Base-by-base conservation (phyloP, 2,113 vertebrate species). In the Elephas maximus region DNA sequence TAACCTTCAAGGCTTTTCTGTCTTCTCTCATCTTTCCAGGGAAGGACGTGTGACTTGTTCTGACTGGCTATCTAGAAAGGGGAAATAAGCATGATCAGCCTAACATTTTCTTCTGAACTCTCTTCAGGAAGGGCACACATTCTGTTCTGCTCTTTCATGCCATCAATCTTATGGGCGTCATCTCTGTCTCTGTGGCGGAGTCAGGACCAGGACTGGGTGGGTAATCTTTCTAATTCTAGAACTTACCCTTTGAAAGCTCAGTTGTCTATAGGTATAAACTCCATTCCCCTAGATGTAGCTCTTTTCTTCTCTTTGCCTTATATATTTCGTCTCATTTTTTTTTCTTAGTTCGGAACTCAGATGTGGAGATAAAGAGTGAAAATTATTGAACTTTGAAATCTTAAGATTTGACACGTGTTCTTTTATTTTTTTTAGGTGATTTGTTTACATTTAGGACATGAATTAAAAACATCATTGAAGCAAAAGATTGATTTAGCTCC, bases 401-500 rank as follows among this genome's bases (percentile, higher is more conserved):
- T 30, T 2, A 37, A 24, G 20, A 92, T 37, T 71, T 83, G 51
- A 67, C 74, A 87, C 57, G 17, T 37, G 9, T 60, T 11, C n/a
- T 76, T 85, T 80, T 30, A 73, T 53, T 30, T 28, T 57, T 87
- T 79, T 90, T 53, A 65, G n/a, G 65, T 33, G 78, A n/a, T 12
- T 14, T 65, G 21, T 53, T 89, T 80, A 23, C 37, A 20, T 44
- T 73, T 85, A 80, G 44, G 37, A 65, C 24, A 62, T 53, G 41
- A 71, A 83, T 73, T 78, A 44, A 17, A 73, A 76, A 93, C 11
- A 53, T 51, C 9, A 45, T 4, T 74, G 53, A 65, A 15, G 15
- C 8, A 92, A 79, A 83, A 78, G n/a, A 57, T 20, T 24, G n/a
- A 88, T 44, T 82, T 71, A 92, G 91, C 5, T 91, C 53, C 24